These are phyloP conservation scores for Aphelinus certus DNA, from an alignment of 1,140 invertebrate species.

Conservation along the genomic window DNA sequence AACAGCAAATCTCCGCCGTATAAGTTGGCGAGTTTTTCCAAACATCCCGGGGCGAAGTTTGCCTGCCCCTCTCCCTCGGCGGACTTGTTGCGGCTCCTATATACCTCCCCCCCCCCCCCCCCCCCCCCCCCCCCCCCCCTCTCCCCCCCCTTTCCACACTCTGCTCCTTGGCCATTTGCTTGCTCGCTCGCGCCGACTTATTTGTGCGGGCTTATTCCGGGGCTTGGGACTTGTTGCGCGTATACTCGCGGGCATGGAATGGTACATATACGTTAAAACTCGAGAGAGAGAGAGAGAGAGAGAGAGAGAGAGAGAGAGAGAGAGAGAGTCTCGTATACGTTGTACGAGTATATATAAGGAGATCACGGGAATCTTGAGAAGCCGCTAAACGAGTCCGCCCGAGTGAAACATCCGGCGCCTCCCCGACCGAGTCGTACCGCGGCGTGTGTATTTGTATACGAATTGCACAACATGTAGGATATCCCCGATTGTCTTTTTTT, in stretches of 20 bases:
- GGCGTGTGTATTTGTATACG: too few relatives aligned
- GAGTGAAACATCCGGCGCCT: not conserved
- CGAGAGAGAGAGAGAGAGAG: too few relatives aligned
- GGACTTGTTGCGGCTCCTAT: slow-evolving; percentile 55
- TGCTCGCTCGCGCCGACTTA: not conserved
- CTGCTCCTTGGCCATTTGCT: slow-evolving; percentile 1
- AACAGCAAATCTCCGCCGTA: slow-evolving; percentile 43
- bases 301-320: too few relatives aligned
- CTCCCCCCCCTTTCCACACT: not conserved
- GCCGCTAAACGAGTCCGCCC: too few relatives aligned
- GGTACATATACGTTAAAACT: too few relatives aligned
- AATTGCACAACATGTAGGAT: too few relatives aligned
- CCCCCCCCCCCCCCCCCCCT: not conserved
- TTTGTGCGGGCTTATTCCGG: slow-evolving; percentile 33
- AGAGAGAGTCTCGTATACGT: too few relatives aligned
- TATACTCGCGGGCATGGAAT: not conserved
- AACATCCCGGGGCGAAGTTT: slow-evolving; percentile 47
- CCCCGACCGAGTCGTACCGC: not conserved
- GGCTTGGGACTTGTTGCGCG: slow-evolving; percentile 11
- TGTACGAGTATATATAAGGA: too few relatives aligned
- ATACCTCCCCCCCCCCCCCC: too few relatives aligned
- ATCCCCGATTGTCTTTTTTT: too few relatives aligned
- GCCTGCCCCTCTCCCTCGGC: not conserved
- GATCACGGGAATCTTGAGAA: too few relatives aligned
- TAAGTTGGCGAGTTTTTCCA: slow-evolving; percentile 50